Evolutionary conservation across 2,113 vertebrate genomes (phyloP), one percentile per base, ranked within the genome.

Genomic region (Bos indicus): DNA sequence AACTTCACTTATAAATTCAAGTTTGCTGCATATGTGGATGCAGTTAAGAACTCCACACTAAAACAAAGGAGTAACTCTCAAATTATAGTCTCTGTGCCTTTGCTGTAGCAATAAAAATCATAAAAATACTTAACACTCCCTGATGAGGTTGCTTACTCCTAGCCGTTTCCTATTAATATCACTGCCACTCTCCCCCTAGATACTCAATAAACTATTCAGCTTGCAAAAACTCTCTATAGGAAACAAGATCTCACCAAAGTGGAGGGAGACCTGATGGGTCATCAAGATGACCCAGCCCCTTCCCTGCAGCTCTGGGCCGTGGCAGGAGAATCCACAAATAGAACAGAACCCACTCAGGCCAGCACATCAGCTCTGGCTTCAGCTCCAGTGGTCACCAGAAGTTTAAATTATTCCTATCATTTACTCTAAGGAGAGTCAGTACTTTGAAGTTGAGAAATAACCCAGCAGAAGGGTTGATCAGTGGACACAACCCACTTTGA

Each of bases 1-100:
- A 91, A 19, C 71, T 80, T 95, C 56, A 60, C 82, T 91, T 95
- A 62, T 54, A 96, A 96, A 93, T 95, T 78, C 56, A 52, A 36
- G 74, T 67, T 95, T 94, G 78, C 96, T 95, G 90, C 71, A 8
- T 80, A 83, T 67, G 92, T 95, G 0, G 1, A 96, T 90, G 67
- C 91, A 95, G 21, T 98, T 97, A 97, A 94, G 28, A 57, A 16
- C 25, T 84, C 77, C 60, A 57, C 86, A 57, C 30, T 83, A 64
- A 92, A 94, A 48, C 80, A 92, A 89, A 97, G 83, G 81, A 88
- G 33, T 28, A 17, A 26, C 64, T 88, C 90, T 92, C 3, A 14
- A 74, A 52, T 67, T 2, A 16, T 2, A 23, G 25, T 43, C 86
- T 88, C 56, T 30, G 26, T 93, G 1, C 81, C 80, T 1, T 36